phyloP scores from a whole-genome alignment of 2,113 vertebrate genomes.

The Calypte anna region DNA sequence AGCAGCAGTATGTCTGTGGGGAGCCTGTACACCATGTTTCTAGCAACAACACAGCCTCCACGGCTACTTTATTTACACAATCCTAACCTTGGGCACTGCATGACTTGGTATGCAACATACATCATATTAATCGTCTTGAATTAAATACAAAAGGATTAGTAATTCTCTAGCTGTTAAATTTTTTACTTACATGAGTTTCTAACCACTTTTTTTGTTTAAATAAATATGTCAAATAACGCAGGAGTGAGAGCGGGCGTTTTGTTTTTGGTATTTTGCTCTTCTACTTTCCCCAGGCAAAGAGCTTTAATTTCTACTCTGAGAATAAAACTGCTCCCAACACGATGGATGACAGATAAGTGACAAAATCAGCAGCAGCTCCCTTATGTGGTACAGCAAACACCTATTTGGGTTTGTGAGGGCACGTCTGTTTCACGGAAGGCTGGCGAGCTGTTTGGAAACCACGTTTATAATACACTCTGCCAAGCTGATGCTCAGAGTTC shows the following conservation, averaged over 20 bases:
- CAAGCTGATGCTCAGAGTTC: conserved; percentile 68
- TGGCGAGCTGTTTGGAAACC: conserved; percentile 69
- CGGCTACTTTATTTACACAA: not conserved
- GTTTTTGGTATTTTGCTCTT: conserved; percentile 66
- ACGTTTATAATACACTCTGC: conserved; percentile 63
- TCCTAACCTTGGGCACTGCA: not conserved
- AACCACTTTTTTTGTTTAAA: conserved; percentile 66
- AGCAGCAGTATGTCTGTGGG: not conserved
- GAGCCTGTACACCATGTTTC: not conserved
- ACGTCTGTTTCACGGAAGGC: conserved; percentile 61
- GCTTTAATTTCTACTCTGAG: conserved; percentile 69
- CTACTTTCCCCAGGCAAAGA: conserved; percentile 62
- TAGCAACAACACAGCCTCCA: not conserved
- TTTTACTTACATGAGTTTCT: conserved; percentile 68
- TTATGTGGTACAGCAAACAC: conserved; percentile 51
- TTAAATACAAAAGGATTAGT: conserved; percentile 50
- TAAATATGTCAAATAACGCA: conserved; percentile 70
- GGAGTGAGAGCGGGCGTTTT: conserved; percentile 38
- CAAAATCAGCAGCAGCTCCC: conserved; percentile 54
- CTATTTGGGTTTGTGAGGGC: conserved; percentile 65
- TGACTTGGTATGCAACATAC: not conserved
- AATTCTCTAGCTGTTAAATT: conserved; percentile 54
- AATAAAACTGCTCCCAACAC: conserved; percentile 66
- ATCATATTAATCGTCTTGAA: conserved; percentile 42
- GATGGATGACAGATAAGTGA: conserved; percentile 65